phyloP scores from a whole-genome alignment of 2,888 invertebrate species.

The Agrotis clavis region DNA sequence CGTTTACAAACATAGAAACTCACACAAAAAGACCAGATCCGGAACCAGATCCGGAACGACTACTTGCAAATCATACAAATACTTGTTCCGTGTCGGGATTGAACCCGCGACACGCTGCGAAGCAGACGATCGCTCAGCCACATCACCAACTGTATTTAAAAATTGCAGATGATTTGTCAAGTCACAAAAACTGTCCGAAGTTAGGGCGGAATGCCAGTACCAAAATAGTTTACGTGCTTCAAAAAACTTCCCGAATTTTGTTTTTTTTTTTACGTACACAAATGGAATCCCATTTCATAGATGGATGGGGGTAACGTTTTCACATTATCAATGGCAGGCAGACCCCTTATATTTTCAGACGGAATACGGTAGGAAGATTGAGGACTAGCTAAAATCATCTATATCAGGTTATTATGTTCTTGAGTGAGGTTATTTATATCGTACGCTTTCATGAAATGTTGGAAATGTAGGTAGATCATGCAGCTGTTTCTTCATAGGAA shows the following conservation, averaged over 20 bases:
- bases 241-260: conserved; percentile 33
- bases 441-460: background rate
- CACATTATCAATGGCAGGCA: conserved; percentile 46
- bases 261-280: conserved; percentile 36
- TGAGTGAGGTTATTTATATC: background rate
- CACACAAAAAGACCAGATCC: too few relatives aligned
- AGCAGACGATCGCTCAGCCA: too few relatives aligned
- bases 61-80: too few relatives aligned
- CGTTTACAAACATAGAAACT: too few relatives aligned
- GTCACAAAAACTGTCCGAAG: background rate
- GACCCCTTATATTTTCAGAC: conserved; percentile 35
- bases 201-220: background rate
- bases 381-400: conserved; percentile 35
- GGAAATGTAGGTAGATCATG: background rate
- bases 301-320: conserved; percentile 47
- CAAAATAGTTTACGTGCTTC: conserved; percentile 11
- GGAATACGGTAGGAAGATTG: conserved; percentile 34
- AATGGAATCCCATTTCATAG: conserved; percentile 46
- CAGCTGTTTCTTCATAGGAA: background rate
- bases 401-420: conserved; percentile 26
- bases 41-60: too few relatives aligned
- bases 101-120: too few relatives aligned
- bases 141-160: too few relatives aligned
- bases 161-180: background rate
- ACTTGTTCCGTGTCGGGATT: too few relatives aligned